These are phyloP conservation scores for Erythrolamprus reginae DNA, from an alignment of 2,113 vertebrate genomes.

Conservation along the genomic window DNA sequence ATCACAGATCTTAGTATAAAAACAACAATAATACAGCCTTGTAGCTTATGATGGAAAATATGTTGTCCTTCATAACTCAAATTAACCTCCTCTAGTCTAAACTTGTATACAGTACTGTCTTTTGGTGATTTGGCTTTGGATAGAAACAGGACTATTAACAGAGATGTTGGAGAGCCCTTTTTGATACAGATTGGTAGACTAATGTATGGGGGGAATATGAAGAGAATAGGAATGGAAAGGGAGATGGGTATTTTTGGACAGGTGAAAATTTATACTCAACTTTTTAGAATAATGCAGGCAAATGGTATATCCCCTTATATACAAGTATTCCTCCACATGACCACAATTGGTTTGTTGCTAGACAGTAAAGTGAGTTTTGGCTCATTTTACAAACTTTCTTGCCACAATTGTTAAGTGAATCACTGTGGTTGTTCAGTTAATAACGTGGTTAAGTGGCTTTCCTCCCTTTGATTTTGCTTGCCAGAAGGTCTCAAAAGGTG, in stretches of 20 bases:
- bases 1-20: background rate
- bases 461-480: background rate
- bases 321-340: background rate
- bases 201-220: background rate
- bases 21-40: background rate
- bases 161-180: background rate
- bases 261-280: background rate
- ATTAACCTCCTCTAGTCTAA: background rate
- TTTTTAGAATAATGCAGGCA: background rate
- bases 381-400: background rate
- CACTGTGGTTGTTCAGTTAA: background rate
- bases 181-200: background rate
- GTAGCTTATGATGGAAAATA: background rate
- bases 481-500: background rate
- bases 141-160: background rate
- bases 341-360: background rate
- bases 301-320: background rate
- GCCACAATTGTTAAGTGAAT: background rate
- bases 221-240: background rate
- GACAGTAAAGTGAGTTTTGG: background rate
- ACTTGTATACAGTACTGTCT: too few species aligned
- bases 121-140: background rate
- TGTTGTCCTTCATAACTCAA: background rate
- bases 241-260: background rate
- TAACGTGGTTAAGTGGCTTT: background rate